Evolutionary conservation across 2,888 invertebrate species (phyloP).

Genomic region (Polymixis flavicincta): DNA sequence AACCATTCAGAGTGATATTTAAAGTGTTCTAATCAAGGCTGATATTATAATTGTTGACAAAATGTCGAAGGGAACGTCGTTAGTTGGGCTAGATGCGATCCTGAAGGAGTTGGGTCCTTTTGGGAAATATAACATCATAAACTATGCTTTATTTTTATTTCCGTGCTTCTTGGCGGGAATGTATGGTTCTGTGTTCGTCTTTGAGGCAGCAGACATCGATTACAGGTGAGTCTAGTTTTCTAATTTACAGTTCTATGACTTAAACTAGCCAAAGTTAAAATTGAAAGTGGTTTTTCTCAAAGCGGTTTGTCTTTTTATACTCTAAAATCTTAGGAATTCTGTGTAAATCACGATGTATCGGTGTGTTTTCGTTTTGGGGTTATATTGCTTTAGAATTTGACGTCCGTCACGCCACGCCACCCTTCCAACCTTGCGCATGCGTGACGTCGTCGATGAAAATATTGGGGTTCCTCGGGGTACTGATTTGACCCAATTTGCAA

Average conservation of each 20-base stretch:
- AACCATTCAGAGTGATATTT: slow-evolving; percentile 32
- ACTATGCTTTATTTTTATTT: slow-evolving; percentile 83
- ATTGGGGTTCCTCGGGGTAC: slow-evolving; percentile 56
- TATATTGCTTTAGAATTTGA: slow-evolving; percentile 43
- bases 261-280: neutral
- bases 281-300: neutral
- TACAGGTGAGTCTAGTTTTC: slow-evolving; percentile 78
- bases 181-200: slow-evolving; percentile 85
- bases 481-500: slow-evolving; percentile 12
- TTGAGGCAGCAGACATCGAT: slow-evolving; percentile 83
- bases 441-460: slow-evolving; percentile 54
- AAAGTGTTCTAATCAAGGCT: slow-evolving; percentile 66
- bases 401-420: slow-evolving; percentile 68
- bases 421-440: slow-evolving; percentile 70
- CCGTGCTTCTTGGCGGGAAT: slow-evolving; percentile 87
- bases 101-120: slow-evolving; percentile 83
- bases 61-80: slow-evolving; percentile 75
- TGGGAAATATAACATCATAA: slow-evolving; percentile 84
- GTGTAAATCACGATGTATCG: neutral
- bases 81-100: slow-evolving; percentile 80
- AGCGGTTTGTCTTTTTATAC: neutral
- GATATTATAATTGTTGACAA: slow-evolving; percentile 57
- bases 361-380: slow-evolving; percentile 50
- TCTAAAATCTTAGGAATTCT: neutral
- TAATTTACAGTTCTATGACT: slow-evolving; percentile 16